Evolutionary conservation across 2,888 invertebrate species (phyloP), one percentile per base, ranked within the genome.

Genomic region (Drosophila affinis): DNA sequence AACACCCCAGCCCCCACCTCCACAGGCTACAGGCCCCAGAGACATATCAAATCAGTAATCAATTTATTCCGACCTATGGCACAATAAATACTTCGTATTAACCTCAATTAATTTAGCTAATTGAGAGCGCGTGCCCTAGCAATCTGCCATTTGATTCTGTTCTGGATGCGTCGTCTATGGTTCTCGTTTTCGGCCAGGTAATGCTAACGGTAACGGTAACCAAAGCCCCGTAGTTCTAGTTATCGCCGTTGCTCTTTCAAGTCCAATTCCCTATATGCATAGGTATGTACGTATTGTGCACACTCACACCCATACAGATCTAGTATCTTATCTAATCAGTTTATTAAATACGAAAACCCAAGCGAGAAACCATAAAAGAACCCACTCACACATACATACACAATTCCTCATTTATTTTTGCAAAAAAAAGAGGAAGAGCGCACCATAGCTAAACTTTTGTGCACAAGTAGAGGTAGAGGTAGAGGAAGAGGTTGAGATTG

Each of bases 81-180:
- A 61, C 70, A 69, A 84, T 75, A 76, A 75, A 75, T 60, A 67
- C 47, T 56, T 24, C 45, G 78, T 72, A 80, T 79, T 73, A 79
- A 81, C 76, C 86, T 74, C 79, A 81, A 76, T 81, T 87, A 85
- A 87, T 85, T 79, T 62, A 75, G 62, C 83, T 85, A 87, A 85
- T 87, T 85, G 81, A 62, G 61, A 63, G 77, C 67, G 75, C 61
- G 80, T 80, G 78, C 68, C 75, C 27, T 18, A 52, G 57, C 48
- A 64, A 49, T 56, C 72, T 67, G 12, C 46, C 55, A 49, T 61
- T 47, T 34, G 48, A 60, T 61, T 72, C 59, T 72, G 72, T 67
- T 72, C 47, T 72, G 72, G 55, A 59, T 53, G 64, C 65, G 65
- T 48, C 59, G 52, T 59, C 47, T 44, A 51, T 32, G 39, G 39